phyloP scores from a whole-genome alignment of 37 sponge, comb jelly and placozoan species.

The Diacarnus erythraeanus region DNA sequence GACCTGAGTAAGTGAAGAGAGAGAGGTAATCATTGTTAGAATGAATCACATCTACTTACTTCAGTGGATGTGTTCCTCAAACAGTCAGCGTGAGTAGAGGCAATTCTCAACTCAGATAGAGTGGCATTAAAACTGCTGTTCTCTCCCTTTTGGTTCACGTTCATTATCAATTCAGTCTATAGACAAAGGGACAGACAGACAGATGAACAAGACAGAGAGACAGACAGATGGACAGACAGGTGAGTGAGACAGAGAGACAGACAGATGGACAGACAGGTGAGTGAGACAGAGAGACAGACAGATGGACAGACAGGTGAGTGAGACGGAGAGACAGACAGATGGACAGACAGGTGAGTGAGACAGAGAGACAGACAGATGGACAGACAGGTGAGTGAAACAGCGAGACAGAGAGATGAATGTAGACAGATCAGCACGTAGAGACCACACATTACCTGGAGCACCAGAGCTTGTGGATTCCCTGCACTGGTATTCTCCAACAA shows the following conservation, averaged over 20 bases:
- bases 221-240: not conserved
- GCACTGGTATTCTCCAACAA: constrained; percentile 39
- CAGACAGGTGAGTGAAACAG: not conserved
- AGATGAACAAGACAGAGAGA: not conserved
- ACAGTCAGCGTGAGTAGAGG: not conserved
- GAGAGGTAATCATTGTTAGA: no score
- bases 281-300: not conserved
- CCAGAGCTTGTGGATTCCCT: constrained; percentile 24
- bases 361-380: not conserved
- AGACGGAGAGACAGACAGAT: no score
- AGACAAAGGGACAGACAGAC: not conserved
- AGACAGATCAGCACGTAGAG: not conserved
- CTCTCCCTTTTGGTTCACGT: not conserved
- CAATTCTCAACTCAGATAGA: not conserved
- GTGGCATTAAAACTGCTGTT: not conserved
- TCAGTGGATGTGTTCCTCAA: constrained; percentile 15
- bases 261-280: not conserved
- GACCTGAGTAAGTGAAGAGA: constrained; percentile 2
- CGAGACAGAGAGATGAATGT: not conserved
- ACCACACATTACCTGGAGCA: constrained; percentile 27
- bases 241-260: not conserved
- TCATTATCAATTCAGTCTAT: not conserved
- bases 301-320: not conserved
- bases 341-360: not conserved
- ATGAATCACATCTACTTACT: not conserved